These are phyloP conservation scores for Drosophila mercatorum DNA, from an alignment of 2,888 invertebrate species.

Conservation along the genomic window DNA sequence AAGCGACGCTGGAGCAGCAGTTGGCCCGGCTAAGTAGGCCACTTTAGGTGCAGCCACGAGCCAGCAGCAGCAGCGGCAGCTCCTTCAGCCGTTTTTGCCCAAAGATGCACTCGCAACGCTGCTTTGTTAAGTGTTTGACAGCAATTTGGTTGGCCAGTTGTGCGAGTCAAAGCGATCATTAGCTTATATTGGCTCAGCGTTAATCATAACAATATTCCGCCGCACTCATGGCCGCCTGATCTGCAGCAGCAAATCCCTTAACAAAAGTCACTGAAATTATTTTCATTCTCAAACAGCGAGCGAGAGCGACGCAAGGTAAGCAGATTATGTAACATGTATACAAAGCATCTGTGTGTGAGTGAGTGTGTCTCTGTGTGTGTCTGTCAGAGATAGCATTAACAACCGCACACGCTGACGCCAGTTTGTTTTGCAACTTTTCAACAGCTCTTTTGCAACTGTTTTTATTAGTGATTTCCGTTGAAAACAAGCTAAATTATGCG, in stretches of 20 bases:
- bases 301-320: slow-evolving; percentile 65
- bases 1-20: slow-evolving; percentile 46
- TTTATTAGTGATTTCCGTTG: slow-evolving; percentile 79
- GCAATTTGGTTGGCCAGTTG: slow-evolving; percentile 46
- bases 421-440: slow-evolving; percentile 77
- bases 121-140: slow-evolving; percentile 50
- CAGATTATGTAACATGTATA: slow-evolving; percentile 71
- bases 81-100: slow-evolving; percentile 35
- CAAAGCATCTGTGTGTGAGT: slow-evolving; percentile 17
- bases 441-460: slow-evolving; percentile 68
- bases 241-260: slow-evolving; percentile 49
- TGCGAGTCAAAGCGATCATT: slow-evolving; percentile 18
- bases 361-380: slow-evolving; percentile 33
- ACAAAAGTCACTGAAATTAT: slow-evolving; percentile 49
- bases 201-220: slow-evolving; percentile 1
- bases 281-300: slow-evolving; percentile 39
- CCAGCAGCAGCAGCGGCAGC: slow-evolving; percentile 8
- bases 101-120: slow-evolving; percentile 52
- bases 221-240: slow-evolving; percentile 11
- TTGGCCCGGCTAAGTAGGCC: slow-evolving; percentile 63
- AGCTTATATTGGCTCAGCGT: slow-evolving; percentile 3
- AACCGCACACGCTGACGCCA: slow-evolving; percentile 66
- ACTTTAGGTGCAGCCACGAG: slow-evolving; percentile 55
- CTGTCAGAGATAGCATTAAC: slow-evolving; percentile 63
- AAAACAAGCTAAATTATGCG: slow-evolving; percentile 72